Conservation (phyloP, 2,113 vertebrate genomes). For the Hassar affinis region DNA sequence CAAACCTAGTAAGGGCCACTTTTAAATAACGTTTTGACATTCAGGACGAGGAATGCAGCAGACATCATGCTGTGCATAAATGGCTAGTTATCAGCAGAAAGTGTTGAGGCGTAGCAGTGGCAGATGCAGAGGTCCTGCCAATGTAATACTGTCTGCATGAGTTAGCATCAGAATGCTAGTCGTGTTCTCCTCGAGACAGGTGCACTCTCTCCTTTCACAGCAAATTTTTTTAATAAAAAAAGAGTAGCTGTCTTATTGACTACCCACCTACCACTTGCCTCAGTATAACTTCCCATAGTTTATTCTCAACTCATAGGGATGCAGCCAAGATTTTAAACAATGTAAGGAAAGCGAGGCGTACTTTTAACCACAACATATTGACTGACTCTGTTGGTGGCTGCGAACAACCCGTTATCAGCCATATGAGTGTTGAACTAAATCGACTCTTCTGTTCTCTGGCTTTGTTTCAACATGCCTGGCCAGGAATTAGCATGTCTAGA, state of each 20-base stretch:
- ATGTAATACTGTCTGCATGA: conserved; percentile 27
- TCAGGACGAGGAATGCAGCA: conserved; percentile 29
- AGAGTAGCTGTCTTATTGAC: neutral
- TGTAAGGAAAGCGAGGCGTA: neutral
- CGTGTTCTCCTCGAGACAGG: neutral
- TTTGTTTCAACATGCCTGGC: conserved; percentile 19
- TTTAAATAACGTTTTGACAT: conserved; percentile 48
- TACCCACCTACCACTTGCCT: neutral
- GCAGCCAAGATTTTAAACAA: conserved; percentile 7
- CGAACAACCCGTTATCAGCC: conserved; percentile 24
- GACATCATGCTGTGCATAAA: conserved; percentile 52
- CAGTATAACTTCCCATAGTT: neutral
- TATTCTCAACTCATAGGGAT: neutral
- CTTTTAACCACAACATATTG: conserved; percentile 26
- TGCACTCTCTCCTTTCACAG: neutral
- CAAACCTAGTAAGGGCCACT: neutral
- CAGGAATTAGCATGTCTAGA: conserved; percentile 40
- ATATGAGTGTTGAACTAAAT: conserved; percentile 21
- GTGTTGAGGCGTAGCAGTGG: conserved; percentile 35
- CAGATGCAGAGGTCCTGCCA: conserved; percentile 31
- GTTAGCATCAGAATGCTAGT: conserved; percentile 8
- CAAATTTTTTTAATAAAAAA: neutral
- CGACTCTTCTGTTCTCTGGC: conserved; percentile 12
- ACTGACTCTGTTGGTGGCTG: conserved; percentile 19
- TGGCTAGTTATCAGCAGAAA: conserved; percentile 44